Conservation (phyloP, 53 echinoderm and acorn worm species). For the Echinarachnius parma region DNA sequence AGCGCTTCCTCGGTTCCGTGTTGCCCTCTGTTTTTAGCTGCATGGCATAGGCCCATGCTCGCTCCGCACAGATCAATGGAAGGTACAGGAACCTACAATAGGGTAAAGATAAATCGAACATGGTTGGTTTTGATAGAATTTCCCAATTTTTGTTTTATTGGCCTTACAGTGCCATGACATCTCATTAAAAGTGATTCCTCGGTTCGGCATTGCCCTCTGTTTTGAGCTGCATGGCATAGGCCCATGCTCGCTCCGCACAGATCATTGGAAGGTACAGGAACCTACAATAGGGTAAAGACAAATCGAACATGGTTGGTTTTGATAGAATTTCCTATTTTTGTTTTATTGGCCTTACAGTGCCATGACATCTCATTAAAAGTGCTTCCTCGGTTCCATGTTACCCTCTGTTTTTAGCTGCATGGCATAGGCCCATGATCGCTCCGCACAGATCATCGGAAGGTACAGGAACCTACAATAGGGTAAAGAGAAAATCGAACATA, state of each 20-base stretch:
- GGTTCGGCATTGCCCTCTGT: constrained; percentile 89
- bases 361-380: no score
- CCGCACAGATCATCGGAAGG: constrained; percentile 82
- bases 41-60: constrained; percentile 93
- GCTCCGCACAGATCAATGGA: constrained; percentile 81
- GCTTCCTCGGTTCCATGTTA: constrained; percentile 81
- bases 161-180: no score
- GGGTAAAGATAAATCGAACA: no score
- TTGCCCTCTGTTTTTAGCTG: constrained; percentile 94
- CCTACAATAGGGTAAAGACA: no score
- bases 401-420: constrained; percentile 97
- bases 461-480: constrained; percentile 84
- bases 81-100: constrained; percentile 88
- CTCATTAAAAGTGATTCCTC: no score
- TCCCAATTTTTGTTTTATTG: no score
- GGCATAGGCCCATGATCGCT: constrained; percentile 86
- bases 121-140: no score
- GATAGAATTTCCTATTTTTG: no score
- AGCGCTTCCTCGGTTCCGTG: constrained; percentile 80
- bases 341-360: no score
- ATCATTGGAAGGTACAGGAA: constrained; percentile 85
- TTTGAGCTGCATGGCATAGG: constrained; percentile 92
- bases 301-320: no score
- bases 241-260: constrained; percentile 89
- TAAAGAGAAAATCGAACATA: no score